Conservation (phyloP, 2,888 invertebrate species). For the Sarcophaga subvicina region DNA sequence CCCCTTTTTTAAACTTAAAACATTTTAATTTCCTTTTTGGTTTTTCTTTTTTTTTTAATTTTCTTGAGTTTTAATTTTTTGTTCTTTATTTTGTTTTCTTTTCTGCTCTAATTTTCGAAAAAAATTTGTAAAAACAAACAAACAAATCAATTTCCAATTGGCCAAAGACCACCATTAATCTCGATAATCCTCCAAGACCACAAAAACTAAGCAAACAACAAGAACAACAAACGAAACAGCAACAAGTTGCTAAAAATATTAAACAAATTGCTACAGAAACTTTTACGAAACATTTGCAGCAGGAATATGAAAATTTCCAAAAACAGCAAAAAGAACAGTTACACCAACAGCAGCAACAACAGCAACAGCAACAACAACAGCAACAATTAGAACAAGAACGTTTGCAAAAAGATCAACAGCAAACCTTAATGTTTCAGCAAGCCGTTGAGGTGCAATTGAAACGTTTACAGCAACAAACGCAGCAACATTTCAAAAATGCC, state of each 20-base stretch:
- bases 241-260: constrained; percentile 41
- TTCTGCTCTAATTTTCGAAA: constrained; percentile 70
- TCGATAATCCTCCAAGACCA: constrained; percentile 75
- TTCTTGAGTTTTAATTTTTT: constrained; percentile 77
- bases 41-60: constrained; percentile 71
- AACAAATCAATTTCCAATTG: constrained; percentile 14
- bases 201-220: constrained; percentile 58
- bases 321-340: constrained; percentile 73
- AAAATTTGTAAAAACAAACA: constrained; percentile 53
- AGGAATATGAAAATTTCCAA: constrained; percentile 66
- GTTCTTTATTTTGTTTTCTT: constrained; percentile 72
- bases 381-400: constrained; percentile 64
- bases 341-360: constrained; percentile 66
- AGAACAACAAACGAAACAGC: constrained; percentile 35
- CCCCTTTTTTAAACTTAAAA: constrained; percentile 68
- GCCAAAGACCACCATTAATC: constrained; percentile 75
- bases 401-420: constrained; percentile 70
- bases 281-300: constrained; percentile 65
- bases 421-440: constrained; percentile 77
- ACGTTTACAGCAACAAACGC: constrained; percentile 75
- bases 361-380: constrained; percentile 68
- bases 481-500: constrained; percentile 70
- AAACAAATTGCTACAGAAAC: constrained; percentile 53
- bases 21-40: background rate
- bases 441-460: constrained; percentile 77